Conservation (phyloP, 2,797 vertebrate genomes). For the Champsocephalus esox region DNA sequence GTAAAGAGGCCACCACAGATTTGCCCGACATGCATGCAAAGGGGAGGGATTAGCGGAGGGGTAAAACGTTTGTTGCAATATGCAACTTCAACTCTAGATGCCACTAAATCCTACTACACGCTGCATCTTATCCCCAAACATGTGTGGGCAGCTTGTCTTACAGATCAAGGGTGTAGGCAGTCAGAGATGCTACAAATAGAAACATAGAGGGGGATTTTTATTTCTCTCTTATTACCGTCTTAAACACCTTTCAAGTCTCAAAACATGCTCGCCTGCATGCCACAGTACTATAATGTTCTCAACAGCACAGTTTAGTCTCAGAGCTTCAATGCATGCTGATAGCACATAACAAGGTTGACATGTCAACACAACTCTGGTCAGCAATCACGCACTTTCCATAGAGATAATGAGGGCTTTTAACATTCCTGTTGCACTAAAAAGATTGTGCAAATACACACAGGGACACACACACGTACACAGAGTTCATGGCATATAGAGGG, state of each 20-base stretch:
- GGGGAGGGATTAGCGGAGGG: too few relatives aligned
- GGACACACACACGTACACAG: neutral
- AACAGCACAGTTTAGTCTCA: slow-evolving; percentile 11
- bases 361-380: slow-evolving; percentile 73
- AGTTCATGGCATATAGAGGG: slow-evolving; percentile 43
- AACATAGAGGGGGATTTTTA: slow-evolving; percentile 52
- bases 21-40: too few relatives aligned
- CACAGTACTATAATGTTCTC: slow-evolving; percentile 4
- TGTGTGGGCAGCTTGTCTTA: slow-evolving; percentile 61
- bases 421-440: slow-evolving; percentile 74
- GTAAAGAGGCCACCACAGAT: too few relatives aligned
- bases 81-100: too few relatives aligned
- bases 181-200: slow-evolving; percentile 65
- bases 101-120: too few relatives aligned
- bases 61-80: too few relatives aligned
- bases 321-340: slow-evolving; percentile 42
- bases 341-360: slow-evolving; percentile 66
- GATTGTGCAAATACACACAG: slow-evolving; percentile 47
- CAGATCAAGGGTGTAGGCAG: slow-evolving; percentile 61
- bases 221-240: slow-evolving; percentile 55
- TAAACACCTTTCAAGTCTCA: slow-evolving; percentile 32
- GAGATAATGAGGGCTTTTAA: slow-evolving; percentile 81
- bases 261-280: slow-evolving; percentile 17
- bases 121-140: slow-evolving; percentile 32
- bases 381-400: slow-evolving; percentile 66